Percentiles rank a stretch among this genome's conserved stretches.
Conservation (phyloP, 2,888 invertebrate genomes). For the Acholoe squamosa region DNA sequence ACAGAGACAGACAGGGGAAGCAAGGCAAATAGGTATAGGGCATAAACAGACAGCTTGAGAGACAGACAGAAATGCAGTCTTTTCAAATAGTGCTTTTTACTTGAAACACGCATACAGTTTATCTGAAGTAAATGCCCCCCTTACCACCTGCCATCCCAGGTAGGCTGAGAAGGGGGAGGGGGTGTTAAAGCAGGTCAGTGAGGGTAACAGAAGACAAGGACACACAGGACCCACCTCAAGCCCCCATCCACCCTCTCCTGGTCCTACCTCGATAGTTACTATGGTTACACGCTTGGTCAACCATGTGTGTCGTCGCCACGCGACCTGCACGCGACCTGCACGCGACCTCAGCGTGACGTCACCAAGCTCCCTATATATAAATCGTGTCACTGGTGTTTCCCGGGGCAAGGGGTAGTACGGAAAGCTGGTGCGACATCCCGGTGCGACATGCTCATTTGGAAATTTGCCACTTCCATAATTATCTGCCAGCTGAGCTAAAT, state of each 20-base stretch:
- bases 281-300: constrained; percentile 17
- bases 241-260: not conserved
- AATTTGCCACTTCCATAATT: no score
- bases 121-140: not conserved
- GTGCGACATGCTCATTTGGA: no score
- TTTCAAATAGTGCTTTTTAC: no score
- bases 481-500: no score
- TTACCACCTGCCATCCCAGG: not conserved
- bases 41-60: no score
- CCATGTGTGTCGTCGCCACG: constrained; percentile 18
- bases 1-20: no score
- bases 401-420: no score
- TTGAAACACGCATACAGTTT: not conserved
- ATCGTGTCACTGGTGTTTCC: no score
- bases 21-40: no score
- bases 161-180: not conserved
- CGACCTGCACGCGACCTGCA: constrained; percentile 6
- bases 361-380: no score
- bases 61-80: no score
- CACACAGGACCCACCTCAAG: not conserved
- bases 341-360: not conserved
- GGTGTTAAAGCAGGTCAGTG: not conserved
- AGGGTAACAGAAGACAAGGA: constrained; percentile 17
- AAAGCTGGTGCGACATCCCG: no score
- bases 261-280: not conserved